Percentiles rank a stretch among this genome's conserved stretches.
These are phyloP conservation scores for Hylaea fasciaria DNA, from an alignment of 2,888 invertebrate species.

Conservation along the genomic window DNA sequence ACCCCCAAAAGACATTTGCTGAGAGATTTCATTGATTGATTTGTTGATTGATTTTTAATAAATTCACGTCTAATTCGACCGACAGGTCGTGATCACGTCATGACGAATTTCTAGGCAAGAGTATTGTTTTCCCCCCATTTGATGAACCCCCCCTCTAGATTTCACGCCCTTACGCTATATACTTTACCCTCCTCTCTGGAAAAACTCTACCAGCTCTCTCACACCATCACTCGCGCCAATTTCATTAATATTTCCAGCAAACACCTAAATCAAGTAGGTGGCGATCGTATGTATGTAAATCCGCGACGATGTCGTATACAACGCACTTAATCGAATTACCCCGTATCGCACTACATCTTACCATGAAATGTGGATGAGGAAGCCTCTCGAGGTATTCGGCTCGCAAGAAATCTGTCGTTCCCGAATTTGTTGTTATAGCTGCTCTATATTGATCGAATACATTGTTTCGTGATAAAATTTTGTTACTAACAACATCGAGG, in stretches of 20 bases:
- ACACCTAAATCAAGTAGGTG: constrained; percentile 43
- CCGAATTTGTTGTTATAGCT: not conserved
- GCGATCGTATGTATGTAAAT: constrained; percentile 53
- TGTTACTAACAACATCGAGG: too few relatives aligned
- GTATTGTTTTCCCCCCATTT: too few relatives aligned
- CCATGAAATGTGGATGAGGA: constrained; percentile 31
- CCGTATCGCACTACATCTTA: constrained; percentile 42
- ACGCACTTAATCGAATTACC: constrained; percentile 52
- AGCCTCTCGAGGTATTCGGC: constrained; percentile 33
- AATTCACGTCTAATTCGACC: too few relatives aligned
- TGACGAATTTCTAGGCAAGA: too few relatives aligned
- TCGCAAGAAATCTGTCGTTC: constrained; percentile 10
- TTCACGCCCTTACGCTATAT: not conserved
- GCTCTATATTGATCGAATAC: not conserved
- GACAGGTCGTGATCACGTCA: too few relatives aligned
- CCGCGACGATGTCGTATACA: constrained; percentile 44
- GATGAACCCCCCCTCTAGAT: too few relatives aligned
- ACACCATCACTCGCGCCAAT: constrained; percentile 22
- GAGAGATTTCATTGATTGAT: too few relatives aligned
- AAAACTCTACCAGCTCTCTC: constrained; percentile 2
- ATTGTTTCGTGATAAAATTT: not conserved
- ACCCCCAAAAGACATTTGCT: too few relatives aligned
- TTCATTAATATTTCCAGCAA: constrained; percentile 36
- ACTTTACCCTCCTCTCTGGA: not conserved
- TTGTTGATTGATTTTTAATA: too few relatives aligned